phyloP scores from a whole-genome alignment of 2,888 invertebrate species.

The Plutella xylostella region DNA sequence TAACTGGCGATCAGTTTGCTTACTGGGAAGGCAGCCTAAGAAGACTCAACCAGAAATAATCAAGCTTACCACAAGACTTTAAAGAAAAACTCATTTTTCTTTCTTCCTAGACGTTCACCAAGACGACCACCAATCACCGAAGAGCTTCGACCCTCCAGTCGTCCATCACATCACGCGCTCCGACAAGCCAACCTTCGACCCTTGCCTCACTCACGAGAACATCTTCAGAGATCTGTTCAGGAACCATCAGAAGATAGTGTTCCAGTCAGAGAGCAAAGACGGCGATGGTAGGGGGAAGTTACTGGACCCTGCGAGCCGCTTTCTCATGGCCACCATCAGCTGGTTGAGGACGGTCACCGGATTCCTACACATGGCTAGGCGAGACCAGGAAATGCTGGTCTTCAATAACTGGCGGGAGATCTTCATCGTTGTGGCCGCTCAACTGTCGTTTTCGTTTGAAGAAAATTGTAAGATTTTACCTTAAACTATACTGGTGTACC shows the following conservation, averaged over 20 bases:
- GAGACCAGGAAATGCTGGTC: constrained; percentile 80
- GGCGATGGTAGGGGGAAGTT: constrained; percentile 52
- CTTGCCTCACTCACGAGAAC: not conserved
- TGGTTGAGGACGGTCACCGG: constrained; percentile 85
- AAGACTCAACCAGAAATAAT: too few species aligned
- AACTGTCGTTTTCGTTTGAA: constrained; percentile 81
- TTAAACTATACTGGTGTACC: not conserved
- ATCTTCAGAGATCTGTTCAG: not conserved
- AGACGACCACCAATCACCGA: constrained; percentile 29
- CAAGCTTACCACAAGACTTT: too few species aligned
- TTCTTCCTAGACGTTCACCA: too few species aligned
- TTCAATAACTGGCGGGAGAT: constrained; percentile 87
- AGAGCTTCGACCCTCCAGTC: constrained; percentile 34
- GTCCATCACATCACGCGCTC: constrained; percentile 33
- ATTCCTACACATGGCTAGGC: constrained; percentile 72
- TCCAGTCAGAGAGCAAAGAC: constrained; percentile 6
- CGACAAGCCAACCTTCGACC: constrained; percentile 12
- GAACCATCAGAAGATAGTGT: too few species aligned
- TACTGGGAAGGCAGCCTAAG: too few species aligned
- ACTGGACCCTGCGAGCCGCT: constrained; percentile 79
- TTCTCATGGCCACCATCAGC: constrained; percentile 81
- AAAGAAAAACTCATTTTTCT: too few species aligned
- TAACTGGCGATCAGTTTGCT: too few species aligned
- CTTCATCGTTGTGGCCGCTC: constrained; percentile 85
- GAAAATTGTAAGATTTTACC: constrained; percentile 62